Percentiles rank a stretch among this genome's conserved stretches.
Conservation (phyloP, 2,113 vertebrate genomes). For the Eudyptes chrysolophus region DNA sequence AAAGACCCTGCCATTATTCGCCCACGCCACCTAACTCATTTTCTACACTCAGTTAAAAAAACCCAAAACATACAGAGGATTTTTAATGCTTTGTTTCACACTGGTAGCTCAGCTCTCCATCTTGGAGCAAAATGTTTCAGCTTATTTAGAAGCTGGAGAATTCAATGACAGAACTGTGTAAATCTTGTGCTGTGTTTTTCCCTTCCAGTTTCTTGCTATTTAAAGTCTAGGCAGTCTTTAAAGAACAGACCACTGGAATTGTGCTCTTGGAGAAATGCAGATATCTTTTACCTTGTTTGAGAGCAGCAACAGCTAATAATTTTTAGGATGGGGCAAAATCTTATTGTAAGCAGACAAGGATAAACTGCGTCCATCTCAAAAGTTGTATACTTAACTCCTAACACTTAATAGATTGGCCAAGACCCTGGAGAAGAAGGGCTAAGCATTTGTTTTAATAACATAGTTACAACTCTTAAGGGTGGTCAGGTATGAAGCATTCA, state of each 20-base stretch:
- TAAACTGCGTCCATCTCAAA: neutral
- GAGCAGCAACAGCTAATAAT: neutral
- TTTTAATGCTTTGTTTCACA: neutral
- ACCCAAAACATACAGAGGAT: neutral
- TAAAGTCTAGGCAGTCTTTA: neutral
- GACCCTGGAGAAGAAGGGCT: neutral
- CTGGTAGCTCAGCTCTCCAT: neutral
- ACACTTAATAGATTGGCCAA: neutral
- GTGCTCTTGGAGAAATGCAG: neutral
- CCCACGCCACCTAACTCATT: neutral
- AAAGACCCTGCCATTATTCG: neutral
- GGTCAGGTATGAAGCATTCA: neutral
- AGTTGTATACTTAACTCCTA: neutral
- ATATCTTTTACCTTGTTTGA: neutral
- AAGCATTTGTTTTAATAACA: neutral
- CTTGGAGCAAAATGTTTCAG: neutral
- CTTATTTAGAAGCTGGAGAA: neutral
- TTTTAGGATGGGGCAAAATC: neutral
- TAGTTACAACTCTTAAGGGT: neutral
- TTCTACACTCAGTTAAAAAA: neutral
- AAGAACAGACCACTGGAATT: neutral
- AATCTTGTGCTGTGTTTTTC: neutral
- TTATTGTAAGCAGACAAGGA: neutral
- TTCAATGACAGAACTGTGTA: neutral
- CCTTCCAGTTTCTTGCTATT: neutral